phyloP scores from a whole-genome alignment of 2,888 invertebrate species.

The Thysanoteuthis rhombus region DNA sequence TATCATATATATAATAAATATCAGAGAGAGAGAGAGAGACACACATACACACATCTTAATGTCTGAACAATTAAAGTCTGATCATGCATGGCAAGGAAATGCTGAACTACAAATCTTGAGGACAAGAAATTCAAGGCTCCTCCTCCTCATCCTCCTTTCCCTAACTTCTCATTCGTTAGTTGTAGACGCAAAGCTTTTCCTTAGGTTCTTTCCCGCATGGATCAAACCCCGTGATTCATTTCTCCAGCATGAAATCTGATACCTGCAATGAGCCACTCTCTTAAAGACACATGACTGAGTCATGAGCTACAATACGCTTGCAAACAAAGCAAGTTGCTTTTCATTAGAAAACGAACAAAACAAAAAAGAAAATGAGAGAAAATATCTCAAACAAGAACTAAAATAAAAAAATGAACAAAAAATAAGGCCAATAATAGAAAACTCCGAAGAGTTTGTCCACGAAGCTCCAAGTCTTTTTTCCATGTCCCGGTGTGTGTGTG shows the following conservation, averaged over 20 bases:
- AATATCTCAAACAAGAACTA: neutral
- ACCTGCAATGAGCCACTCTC: neutral
- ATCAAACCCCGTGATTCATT: slow-evolving; percentile 12
- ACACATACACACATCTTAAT: too few species aligned
- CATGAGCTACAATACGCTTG: neutral
- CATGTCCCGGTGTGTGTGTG: too few species aligned
- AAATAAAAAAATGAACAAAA: neutral
- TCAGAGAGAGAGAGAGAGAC: too few species aligned
- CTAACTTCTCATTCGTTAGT: too few species aligned
- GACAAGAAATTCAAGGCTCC: too few species aligned
- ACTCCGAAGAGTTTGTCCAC: neutral
- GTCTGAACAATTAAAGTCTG: too few species aligned
- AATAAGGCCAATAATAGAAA: neutral
- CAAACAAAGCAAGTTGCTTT: slow-evolving; percentile 12
- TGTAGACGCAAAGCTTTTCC: too few species aligned
- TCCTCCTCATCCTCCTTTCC: too few species aligned
- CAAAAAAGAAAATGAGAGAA: neutral
- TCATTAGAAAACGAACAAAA: neutral
- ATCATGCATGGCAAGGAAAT: too few species aligned
- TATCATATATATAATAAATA: too few species aligned
- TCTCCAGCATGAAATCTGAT: neutral
- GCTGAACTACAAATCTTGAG: too few species aligned
- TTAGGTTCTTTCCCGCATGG: neutral
- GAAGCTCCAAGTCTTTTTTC: neutral
- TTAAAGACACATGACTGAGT: neutral